Conservation (phyloP, 2,113 vertebrate species). For the Aix galericulata region DNA sequence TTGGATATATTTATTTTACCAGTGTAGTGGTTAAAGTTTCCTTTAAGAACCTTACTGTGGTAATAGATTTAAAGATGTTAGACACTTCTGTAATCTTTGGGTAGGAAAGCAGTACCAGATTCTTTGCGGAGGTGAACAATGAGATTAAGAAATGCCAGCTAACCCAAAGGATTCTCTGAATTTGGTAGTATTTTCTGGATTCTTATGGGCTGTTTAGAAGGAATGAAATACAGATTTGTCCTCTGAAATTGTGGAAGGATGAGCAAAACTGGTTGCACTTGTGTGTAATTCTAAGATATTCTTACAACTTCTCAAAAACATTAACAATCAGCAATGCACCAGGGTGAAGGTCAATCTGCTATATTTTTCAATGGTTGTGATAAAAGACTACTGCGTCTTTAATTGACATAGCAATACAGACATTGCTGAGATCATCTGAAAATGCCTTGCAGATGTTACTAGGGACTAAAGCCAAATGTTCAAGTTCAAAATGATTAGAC, state of each 20-base stretch:
- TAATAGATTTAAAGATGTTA: background rate
- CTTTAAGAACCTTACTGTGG: background rate
- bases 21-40: background rate
- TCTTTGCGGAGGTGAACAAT: background rate
- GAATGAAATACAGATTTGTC: background rate
- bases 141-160: background rate
- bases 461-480: conserved; percentile 11
- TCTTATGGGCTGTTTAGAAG: background rate
- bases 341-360: background rate
- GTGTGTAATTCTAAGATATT: background rate
- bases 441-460: conserved; percentile 67
- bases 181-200: background rate
- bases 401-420: conserved; percentile 12
- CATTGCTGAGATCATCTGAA: conserved; percentile 57
- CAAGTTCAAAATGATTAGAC: conserved; percentile 40
- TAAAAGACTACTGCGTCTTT: conserved; percentile 22
- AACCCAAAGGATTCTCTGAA: background rate
- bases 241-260: background rate
- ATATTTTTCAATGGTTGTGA: background rate
- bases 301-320: background rate
- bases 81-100: background rate
- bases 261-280: background rate
- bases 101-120: background rate
- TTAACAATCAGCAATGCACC: background rate
- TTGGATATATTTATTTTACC: background rate